A percentile compares a stretch with the other conserved stretches of the same genome.
Conservation (phyloP, 2,888 invertebrate species). For the Nomada ruficornis region DNA sequence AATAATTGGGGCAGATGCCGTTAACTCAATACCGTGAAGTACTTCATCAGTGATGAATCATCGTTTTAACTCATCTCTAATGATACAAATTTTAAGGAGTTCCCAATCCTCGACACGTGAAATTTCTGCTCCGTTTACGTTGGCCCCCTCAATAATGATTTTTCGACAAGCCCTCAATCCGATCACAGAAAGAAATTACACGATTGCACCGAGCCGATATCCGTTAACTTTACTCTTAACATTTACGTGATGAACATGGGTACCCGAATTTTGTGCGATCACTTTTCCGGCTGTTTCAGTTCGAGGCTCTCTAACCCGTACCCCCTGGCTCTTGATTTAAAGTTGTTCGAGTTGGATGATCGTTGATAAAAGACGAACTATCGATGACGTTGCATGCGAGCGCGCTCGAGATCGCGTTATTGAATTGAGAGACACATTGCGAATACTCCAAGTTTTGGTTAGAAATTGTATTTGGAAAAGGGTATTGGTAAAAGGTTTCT, state of each 20-base stretch:
- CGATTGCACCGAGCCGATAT: conserved; percentile 32
- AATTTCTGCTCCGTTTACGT: not conserved
- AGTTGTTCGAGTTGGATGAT: conserved; percentile 4
- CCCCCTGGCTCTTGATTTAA: conserved; percentile 10
- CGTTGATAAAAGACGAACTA: conserved; percentile 45
- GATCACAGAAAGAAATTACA: not conserved
- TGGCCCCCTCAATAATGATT: not conserved
- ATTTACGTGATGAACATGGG: conserved; percentile 44
- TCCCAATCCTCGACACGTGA: conserved; percentile 2
- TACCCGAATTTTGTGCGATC: conserved; percentile 61
- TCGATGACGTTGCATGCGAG: conserved; percentile 7
- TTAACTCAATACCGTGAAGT: conserved; percentile 33
- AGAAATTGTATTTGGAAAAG: not conserved
- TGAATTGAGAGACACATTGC: not conserved
- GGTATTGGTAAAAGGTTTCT: not conserved
- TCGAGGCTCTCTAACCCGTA: conserved; percentile 35
- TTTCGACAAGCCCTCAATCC: not conserved
- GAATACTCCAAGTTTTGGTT: not conserved
- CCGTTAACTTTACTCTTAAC: conserved; percentile 40
- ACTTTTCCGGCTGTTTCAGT: conserved; percentile 37
- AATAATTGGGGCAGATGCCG: conserved; percentile 16
- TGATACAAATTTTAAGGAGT: conserved; percentile 13
- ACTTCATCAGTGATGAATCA: conserved; percentile 2
- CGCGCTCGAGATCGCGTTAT: conserved; percentile 7
- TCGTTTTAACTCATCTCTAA: conserved; percentile 50